A percentile compares a stretch with the other conserved stretches of the same genome.
Evolutionary conservation across 2,797 vertebrate genomes (phyloP).

Genomic region (Thaleichthys pacificus): DNA sequence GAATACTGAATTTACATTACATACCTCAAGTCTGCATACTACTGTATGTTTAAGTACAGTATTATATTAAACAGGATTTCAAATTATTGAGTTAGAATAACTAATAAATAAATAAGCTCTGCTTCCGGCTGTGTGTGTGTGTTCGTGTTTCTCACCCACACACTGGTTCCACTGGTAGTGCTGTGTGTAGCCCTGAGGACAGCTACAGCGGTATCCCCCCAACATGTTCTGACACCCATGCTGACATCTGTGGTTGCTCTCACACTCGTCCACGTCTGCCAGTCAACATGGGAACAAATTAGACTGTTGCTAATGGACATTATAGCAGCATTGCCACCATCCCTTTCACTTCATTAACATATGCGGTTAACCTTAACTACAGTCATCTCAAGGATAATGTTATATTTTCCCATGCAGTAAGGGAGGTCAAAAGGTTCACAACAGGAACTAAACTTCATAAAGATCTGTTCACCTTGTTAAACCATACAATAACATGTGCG

Average conservation of each 20-base stretch:
- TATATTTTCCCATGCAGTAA: too few species aligned
- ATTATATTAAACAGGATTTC: too few species aligned
- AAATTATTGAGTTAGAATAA: too few species aligned
- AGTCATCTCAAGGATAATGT: not conserved
- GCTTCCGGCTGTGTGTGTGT: not conserved
- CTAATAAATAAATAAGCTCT: not conserved
- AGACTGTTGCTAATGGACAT: too few species aligned
- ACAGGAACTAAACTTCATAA: not conserved
- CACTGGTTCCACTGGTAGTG: slow-evolving; percentile 89
- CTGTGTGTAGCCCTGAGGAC: slow-evolving; percentile 81
- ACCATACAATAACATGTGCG: too few species aligned
- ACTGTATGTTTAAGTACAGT: too few species aligned
- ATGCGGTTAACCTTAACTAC: not conserved
- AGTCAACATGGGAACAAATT: not conserved
- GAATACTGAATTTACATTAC: too few species aligned
- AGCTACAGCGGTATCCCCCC: slow-evolving; percentile 82
- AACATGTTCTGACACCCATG: slow-evolving; percentile 83
- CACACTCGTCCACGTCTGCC: slow-evolving; percentile 82
- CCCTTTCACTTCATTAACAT: not conserved
- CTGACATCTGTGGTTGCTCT: slow-evolving; percentile 81
- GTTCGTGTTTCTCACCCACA: slow-evolving; percentile 73
- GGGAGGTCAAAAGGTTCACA: not conserved
- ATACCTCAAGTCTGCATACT: too few species aligned
- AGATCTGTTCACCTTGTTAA: too few species aligned
- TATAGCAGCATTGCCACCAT: not conserved